Base-by-base conservation (phyloP, 2,888 invertebrate species). In the Caenorhabditis sp. region DNA sequence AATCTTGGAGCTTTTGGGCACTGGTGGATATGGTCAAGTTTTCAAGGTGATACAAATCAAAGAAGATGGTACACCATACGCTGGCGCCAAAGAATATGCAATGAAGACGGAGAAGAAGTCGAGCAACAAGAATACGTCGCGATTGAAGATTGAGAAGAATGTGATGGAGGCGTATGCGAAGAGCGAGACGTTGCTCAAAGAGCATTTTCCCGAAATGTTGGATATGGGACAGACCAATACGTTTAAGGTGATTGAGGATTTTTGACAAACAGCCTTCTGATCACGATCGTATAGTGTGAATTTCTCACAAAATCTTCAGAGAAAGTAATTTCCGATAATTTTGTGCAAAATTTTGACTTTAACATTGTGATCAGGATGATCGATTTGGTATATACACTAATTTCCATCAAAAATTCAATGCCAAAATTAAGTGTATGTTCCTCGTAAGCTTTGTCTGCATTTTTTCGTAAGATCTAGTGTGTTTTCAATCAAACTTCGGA, bases 11-110 rank as follows among this genome's bases (percentile, higher is more conserved):
- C 49, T 61, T 26, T 65, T 77, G 14, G 76, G 76, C 17, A 27
- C 56, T 17, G 76, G 76, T 17, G 73, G 67, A 17, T 77, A 69
- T 27, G 76, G 76, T 21, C 53, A 59, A 17, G 76, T 77, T n/a
- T 69, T 63, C 67, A 72, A 73, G 57, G 76, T 77, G 43, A 54
- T 62, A 0, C 67, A 72, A 58, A 66, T 65, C 43, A 63, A 64
- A 58, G 56, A 54, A 14, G 43, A 58, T 0, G 70, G 70, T 7
- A 20, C 61, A 27, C 52, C 27, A 38, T 14, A 12, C 14, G 3
- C 26, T 25, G 8, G 14, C 10, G 5, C 23, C 1, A 36, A 58
- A 62, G 61, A 72, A 50, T 72, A 36, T 23, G 72, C 69, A 10
- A 64, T 73, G 70, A 67, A 77, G 26, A 70, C 66, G 1, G 76